These are phyloP conservation scores for Oceanodroma leucorhoa DNA, from an alignment of 2,797 vertebrate species.

Conservation along the genomic window DNA sequence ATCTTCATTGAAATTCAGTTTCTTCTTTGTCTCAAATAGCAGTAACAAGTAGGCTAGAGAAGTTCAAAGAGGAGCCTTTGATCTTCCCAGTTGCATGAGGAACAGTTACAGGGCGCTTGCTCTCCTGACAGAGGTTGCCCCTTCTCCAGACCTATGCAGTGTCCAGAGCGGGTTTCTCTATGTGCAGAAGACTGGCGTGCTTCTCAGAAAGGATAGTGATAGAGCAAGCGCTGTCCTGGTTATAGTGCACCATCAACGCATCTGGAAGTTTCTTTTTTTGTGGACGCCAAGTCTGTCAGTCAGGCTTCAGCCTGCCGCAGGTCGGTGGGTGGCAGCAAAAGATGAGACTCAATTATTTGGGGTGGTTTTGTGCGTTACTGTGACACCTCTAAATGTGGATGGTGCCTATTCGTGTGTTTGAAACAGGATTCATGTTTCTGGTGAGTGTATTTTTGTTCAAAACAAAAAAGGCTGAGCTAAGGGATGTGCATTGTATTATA, in stretches of 20 bases:
- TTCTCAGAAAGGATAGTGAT: neutral
- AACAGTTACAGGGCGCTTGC: neutral
- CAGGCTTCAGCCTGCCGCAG: neutral
- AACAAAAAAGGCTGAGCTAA: neutral
- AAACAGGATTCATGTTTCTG: neutral
- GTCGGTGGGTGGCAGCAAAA: neutral
- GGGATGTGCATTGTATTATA: neutral
- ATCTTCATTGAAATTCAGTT: neutral
- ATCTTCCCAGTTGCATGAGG: neutral
- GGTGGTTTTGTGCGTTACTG: neutral
- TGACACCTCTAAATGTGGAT: neutral
- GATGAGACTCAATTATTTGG: neutral
- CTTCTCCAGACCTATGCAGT: neutral
- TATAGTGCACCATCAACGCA: neutral
- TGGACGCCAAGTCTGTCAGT: neutral
- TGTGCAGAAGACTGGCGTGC: neutral
- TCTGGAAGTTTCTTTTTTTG: neutral
- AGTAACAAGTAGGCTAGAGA: neutral
- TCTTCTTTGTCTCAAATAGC: neutral
- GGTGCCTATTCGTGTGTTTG: neutral
- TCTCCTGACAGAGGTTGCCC: neutral
- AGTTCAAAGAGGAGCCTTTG: neutral
- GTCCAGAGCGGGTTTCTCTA: neutral
- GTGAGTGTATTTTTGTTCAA: neutral
- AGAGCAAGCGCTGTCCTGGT: neutral